Evolutionary conservation across 2,797 vertebrate genomes (phyloP).

Genomic region (Carcharodon carcharias): DNA sequence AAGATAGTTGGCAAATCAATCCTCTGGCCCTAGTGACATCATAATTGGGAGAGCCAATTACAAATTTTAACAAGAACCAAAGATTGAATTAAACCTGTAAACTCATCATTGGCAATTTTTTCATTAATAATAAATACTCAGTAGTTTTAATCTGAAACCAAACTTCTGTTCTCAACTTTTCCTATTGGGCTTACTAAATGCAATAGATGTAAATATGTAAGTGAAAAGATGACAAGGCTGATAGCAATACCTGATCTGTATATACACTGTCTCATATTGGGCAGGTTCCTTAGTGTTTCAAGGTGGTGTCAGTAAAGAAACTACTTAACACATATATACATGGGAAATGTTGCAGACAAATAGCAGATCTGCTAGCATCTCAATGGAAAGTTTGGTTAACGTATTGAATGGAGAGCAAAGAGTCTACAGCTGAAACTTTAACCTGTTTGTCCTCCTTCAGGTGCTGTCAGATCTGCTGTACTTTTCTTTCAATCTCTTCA

Average conservation of each 20-base stretch:
- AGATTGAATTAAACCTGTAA: not conserved
- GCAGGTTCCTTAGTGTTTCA: not conserved
- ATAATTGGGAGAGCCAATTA: conserved; percentile 3
- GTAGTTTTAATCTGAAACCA: not conserved
- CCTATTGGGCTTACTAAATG: not conserved
- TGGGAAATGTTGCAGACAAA: not conserved
- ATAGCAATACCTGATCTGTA: not conserved
- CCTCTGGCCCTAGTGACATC: not conserved
- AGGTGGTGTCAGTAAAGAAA: not conserved
- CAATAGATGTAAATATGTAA: not conserved
- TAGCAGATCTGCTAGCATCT: not conserved
- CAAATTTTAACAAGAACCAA: not conserved
- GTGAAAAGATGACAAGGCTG: not conserved
- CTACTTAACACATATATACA: too few relatives aligned
- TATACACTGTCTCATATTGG: not conserved
- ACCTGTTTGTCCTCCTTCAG: not conserved
- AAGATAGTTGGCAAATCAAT: not conserved
- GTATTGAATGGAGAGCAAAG: not conserved
- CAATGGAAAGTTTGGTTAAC: not conserved
- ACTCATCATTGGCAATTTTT: not conserved
- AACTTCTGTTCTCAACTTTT: not conserved
- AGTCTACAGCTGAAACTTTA: not conserved
- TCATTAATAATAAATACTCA: not conserved
- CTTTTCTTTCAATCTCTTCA: not conserved
- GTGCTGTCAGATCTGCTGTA: not conserved